Percentiles rank a stretch among this genome's conserved stretches.
phyloP scores from a whole-genome alignment of 2,888 invertebrate species.

The Mythimna ferrago region DNA sequence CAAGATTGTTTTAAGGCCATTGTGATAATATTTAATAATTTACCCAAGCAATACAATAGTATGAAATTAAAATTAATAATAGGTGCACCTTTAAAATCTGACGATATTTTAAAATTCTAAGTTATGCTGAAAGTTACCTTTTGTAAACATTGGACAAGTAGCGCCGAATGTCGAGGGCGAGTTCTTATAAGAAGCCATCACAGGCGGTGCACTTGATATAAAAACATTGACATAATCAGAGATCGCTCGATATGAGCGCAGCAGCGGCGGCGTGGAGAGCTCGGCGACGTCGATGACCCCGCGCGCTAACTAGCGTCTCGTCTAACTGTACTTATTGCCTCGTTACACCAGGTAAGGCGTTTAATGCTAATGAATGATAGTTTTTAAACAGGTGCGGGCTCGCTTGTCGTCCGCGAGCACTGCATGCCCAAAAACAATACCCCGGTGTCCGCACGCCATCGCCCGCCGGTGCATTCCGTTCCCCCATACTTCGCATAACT shows the following conservation, averaged over 20 bases:
- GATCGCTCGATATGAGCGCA: conserved; percentile 27
- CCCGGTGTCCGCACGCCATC: conserved; percentile 53
- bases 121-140: background rate
- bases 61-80: background rate
- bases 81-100: background rate
- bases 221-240: conserved; percentile 24
- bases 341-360: conserved; percentile 51
- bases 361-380: conserved; percentile 47
- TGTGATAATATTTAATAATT: conserved; percentile 5
- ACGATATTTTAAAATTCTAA: background rate
- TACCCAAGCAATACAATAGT: background rate
- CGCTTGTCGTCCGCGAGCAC: conserved; percentile 43
- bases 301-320: conserved; percentile 53
- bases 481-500: conserved; percentile 64
- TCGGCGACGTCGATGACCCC: conserved; percentile 65
- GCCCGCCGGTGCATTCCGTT: conserved; percentile 73
- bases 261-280: conserved; percentile 32
- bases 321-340: conserved; percentile 64
- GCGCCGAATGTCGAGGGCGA: background rate
- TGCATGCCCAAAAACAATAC: conserved; percentile 64
- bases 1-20: background rate
- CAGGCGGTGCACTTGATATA: conserved; percentile 11
- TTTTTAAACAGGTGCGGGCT: conserved; percentile 21
- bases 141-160: background rate
- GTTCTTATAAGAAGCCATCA: conserved; percentile 20